phyloP scores from a whole-genome alignment of 2,797 vertebrate species.

The Rhinichthys osculus region DNA sequence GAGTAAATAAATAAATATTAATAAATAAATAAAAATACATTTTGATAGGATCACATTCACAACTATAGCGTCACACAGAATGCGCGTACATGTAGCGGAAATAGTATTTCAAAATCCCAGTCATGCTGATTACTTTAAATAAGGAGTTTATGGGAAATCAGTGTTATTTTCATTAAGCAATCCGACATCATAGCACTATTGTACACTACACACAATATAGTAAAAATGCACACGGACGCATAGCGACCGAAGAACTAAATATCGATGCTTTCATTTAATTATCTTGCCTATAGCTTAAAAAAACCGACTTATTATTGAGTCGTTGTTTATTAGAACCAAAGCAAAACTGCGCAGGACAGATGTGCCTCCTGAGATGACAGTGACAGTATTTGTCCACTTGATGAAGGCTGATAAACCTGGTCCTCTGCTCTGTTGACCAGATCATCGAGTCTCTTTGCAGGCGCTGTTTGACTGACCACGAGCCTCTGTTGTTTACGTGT shows the following conservation, averaged over 20 bases:
- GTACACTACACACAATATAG: no score
- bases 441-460: conserved; percentile 75
- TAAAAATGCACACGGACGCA: not conserved
- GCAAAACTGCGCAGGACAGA: not conserved
- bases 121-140: not conserved
- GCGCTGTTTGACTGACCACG: conserved; percentile 88
- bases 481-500: conserved; percentile 90
- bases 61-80: not conserved
- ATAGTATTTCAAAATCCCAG: not conserved
- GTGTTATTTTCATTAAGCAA: not conserved
- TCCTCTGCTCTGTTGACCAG: conserved; percentile 63
- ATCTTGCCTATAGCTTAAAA: not conserved
- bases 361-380: not conserved
- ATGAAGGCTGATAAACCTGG: conserved; percentile 55
- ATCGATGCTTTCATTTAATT: not conserved
- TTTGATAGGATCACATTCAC: not conserved
- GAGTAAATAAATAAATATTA: no score
- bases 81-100: not conserved
- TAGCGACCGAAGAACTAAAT: no score
- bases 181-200: not conserved
- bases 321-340: not conserved
- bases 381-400: not conserved
- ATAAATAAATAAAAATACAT: not conserved
- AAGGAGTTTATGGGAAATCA: not conserved
- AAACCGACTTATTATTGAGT: no score